Conservation (phyloP, 2,113 vertebrate species). For the Toxotes jaculatrix region DNA sequence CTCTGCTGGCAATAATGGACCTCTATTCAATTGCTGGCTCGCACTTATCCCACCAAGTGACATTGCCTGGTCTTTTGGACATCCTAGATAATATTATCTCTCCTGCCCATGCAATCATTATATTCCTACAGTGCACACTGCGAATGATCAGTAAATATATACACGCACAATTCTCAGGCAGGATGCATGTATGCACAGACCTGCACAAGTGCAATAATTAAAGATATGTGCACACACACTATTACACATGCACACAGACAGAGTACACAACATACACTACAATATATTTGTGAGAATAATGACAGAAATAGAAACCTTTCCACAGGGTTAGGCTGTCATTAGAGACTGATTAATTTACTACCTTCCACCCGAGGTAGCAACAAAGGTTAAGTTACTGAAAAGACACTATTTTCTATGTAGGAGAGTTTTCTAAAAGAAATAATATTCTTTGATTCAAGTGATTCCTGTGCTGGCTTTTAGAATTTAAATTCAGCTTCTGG, state of each 20-base stretch:
- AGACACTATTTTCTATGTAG: background rate
- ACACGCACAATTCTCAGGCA: constrained; percentile 17
- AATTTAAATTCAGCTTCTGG: background rate
- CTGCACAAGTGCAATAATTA: constrained; percentile 33
- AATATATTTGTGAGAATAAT: background rate
- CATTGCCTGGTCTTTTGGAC: constrained; percentile 62
- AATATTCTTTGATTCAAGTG: background rate
- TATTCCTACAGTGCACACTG: constrained; percentile 42
- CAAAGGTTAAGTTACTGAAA: constrained; percentile 8
- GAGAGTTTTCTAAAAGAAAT: background rate
- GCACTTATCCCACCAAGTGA: constrained; percentile 61
- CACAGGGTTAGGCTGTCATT: background rate
- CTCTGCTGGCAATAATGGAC: constrained; percentile 71
- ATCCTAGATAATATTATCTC: constrained; percentile 64
- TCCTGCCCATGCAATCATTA: constrained; percentile 59
- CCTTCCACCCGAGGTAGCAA: background rate
- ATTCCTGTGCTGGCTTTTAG: background rate
- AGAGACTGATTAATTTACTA: background rate
- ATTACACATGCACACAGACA: background rate
- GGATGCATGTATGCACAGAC: constrained; percentile 14
- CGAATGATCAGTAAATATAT: constrained; percentile 58
- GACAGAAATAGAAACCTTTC: background rate
- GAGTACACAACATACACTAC: background rate
- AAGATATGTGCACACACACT: constrained; percentile 20
- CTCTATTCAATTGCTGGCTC: constrained; percentile 65